Base-by-base conservation (phyloP, 2,797 vertebrate genomes). In the Catamblyrhynchus diadema region DNA sequence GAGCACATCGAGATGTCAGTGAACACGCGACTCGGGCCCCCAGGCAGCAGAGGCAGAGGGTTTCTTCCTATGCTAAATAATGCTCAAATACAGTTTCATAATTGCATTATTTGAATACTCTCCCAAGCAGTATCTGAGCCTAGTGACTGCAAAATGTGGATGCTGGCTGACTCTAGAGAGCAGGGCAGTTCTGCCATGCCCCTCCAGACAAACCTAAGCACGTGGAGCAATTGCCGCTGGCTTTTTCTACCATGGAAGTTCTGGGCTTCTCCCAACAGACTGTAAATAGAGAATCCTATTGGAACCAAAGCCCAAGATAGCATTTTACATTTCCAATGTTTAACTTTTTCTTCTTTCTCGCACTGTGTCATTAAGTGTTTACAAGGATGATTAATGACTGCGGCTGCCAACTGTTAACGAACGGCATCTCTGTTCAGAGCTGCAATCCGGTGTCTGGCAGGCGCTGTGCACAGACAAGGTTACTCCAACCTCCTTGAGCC, bases 311-410 rank as follows among this genome's bases (percentile, higher is more conserved):
- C 83, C 71, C 78, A 27, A 44, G 95, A 94, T 21, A 86, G 74
- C 60, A 44, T 70, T 92, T 93, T 69, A 93, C 66, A 78, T 65
- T 90, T 84, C 44, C 25, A 60, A 37, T 56, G 84, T 86, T 96
- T 84, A 92, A 96, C 91, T 93, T 93, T 93, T 93, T 44, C 88
- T 71, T 96, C 86, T 69, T 69, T 90, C 88, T 86, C 27, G 5
- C 32, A 79, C 86, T 16, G 51, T 93, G 94, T 89, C 96, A 96
- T 93, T 93, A 96, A 94, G 94, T 91, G 94, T 95, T 95, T 95
- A 95, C 92, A 83, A 86, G 91, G 88, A 95, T 96, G 96, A 96
- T 96, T 96, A 96, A 96, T 91, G 95, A 88, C 91, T 91, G 94
- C 71, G 47, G 91, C 90, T 95, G 96, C 94, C 96, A 94, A 82